phyloP scores from a whole-genome alignment of 2,113 vertebrate genomes.

The Semnornis frantzii region DNA sequence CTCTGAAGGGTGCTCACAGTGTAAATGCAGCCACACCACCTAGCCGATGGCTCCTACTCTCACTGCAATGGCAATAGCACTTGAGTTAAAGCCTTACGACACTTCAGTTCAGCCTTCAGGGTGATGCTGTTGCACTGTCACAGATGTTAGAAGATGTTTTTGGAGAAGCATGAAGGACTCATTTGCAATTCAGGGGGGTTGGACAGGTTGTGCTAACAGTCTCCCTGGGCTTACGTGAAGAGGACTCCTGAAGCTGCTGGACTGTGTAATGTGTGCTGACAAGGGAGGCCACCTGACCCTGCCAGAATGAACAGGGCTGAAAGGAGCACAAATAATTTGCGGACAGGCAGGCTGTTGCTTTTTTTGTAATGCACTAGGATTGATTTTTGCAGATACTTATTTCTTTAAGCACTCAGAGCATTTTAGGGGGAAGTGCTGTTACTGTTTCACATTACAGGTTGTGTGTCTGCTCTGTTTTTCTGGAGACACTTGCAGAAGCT shows the following conservation, averaged over 20 bases:
- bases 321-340: background rate
- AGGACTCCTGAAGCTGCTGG: background rate
- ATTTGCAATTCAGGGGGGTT: conserved; percentile 45
- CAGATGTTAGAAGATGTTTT: background rate
- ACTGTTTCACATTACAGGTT: background rate
- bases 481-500: background rate
- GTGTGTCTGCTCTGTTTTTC: background rate
- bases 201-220: background rate
- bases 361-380: background rate
- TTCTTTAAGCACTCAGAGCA: background rate
- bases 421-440: background rate
- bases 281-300: background rate
- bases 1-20: background rate
- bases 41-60: background rate
- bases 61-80: background rate
- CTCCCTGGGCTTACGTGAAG: background rate
- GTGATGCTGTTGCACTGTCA: background rate
- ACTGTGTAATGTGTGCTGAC: background rate
- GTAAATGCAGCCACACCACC: background rate
- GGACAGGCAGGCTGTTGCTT: background rate
- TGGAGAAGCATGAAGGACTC: background rate
- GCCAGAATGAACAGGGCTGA: background rate
- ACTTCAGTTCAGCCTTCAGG: background rate
- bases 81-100: background rate
- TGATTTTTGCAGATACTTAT: background rate